Evolutionary conservation across 92 coral and sea anemone genomes (phyloP).

Genomic region (Montipora capitata): DNA sequence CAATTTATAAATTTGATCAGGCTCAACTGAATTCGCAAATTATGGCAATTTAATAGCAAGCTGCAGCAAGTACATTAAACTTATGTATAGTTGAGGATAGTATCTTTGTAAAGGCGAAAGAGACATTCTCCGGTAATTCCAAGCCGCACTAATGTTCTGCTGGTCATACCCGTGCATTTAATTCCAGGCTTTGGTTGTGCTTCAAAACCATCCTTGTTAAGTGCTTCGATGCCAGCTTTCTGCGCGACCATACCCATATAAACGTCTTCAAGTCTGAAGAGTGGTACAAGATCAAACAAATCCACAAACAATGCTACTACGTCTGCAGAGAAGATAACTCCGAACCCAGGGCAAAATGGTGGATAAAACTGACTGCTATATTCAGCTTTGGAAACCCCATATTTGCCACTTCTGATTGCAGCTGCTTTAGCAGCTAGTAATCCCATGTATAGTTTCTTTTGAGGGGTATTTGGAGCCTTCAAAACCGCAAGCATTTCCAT

Average conservation of each 20-base stretch:
- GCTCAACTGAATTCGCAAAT: too few species aligned
- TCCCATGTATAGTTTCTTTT: neutral
- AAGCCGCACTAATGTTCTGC: neutral
- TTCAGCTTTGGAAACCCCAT: neutral
- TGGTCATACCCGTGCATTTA: neutral
- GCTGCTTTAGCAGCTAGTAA: neutral
- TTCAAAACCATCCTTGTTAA: neutral
- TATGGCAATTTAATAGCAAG: too few species aligned
- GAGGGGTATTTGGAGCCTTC: neutral
- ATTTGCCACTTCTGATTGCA: neutral
- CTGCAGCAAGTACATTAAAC: too few species aligned
- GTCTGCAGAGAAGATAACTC: neutral
- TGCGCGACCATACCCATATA: neutral
- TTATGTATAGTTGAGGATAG: neutral
- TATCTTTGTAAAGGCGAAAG: neutral
- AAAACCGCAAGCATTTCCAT: neutral
- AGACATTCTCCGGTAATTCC: neutral
- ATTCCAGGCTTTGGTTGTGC: neutral
- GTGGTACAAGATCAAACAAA: neutral
- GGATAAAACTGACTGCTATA: neutral
- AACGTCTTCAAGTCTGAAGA: neutral
- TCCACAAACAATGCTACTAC: neutral
- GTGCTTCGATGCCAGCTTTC: neutral
- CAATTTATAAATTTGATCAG: too few species aligned
- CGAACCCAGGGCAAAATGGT: neutral